Conservation (phyloP, 2,113 vertebrate genomes). For the Pampusana beccarii region DNA sequence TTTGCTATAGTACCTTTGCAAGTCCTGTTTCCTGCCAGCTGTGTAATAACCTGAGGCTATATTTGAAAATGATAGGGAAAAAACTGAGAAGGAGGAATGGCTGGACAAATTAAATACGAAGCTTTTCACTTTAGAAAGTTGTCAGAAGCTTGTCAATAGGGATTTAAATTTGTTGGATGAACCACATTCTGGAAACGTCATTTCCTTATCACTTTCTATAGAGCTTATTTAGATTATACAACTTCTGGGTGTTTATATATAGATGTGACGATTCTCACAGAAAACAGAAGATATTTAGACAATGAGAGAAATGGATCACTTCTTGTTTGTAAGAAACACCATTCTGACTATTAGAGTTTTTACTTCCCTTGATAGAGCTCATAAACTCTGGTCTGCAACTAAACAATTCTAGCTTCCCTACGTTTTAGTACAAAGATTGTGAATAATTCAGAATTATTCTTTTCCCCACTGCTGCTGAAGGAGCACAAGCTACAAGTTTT, state of each 20-base stretch:
- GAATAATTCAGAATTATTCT: background rate
- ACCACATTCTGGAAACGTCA: slow-evolving; percentile 4
- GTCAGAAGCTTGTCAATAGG: slow-evolving; percentile 43
- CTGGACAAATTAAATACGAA: background rate
- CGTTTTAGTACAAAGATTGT: background rate
- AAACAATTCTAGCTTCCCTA: background rate
- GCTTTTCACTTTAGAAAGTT: background rate
- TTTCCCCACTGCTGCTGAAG: background rate
- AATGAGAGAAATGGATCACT: background rate
- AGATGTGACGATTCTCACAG: background rate
- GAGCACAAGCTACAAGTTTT: background rate
- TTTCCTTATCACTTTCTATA: background rate
- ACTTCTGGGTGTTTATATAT: slow-evolving; percentile 1
- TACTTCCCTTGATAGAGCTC: background rate
- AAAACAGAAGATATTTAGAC: background rate
- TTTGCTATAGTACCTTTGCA: background rate
- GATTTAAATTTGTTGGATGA: slow-evolving; percentile 40
- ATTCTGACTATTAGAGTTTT: background rate
- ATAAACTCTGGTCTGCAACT: background rate
- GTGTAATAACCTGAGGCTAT: background rate
- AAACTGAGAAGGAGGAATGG: background rate
- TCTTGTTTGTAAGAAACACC: background rate
- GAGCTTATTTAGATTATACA: slow-evolving; percentile 28
- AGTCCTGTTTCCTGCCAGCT: background rate
- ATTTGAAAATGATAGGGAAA: background rate